Conservation (phyloP, 2,797 vertebrate species). For the Avahi laniger region DNA sequence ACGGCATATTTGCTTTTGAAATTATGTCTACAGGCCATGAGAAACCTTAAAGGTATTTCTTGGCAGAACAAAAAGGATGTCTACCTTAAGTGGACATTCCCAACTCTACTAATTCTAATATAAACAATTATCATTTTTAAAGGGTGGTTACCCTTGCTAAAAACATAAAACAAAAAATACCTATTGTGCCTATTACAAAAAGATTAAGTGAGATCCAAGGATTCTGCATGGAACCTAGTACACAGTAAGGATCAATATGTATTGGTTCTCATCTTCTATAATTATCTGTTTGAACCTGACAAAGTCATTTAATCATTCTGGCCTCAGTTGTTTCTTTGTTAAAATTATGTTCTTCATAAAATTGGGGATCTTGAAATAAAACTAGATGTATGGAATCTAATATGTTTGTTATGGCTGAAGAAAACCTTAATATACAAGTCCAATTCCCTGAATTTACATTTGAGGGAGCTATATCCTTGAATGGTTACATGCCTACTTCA, state of each 20-base stretch:
- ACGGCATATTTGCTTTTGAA: neutral
- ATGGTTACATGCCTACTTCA: neutral
- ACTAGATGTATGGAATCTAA: neutral
- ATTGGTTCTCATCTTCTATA: neutral
- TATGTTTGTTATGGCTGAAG: neutral
- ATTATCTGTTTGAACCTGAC: neutral
- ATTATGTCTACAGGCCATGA: neutral
- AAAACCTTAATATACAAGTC: neutral
- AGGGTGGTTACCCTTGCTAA: neutral
- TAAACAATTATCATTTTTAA: neutral
- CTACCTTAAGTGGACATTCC: neutral
- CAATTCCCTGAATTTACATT: neutral
- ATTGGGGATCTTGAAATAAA: neutral
- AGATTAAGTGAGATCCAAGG: neutral
- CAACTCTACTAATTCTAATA: neutral
- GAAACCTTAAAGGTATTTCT: neutral
- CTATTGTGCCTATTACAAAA: neutral
- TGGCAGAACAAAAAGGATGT: neutral
- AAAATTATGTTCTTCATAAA: neutral
- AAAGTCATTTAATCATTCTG: neutral
- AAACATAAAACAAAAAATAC: neutral
- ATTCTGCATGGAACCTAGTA: neutral
- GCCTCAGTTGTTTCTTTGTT: neutral
- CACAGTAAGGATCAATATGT: neutral
- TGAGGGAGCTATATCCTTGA: neutral